These are phyloP conservation scores for Ophion obscuratus DNA, from an alignment of 2,888 invertebrate genomes.

Conservation along the genomic window DNA sequence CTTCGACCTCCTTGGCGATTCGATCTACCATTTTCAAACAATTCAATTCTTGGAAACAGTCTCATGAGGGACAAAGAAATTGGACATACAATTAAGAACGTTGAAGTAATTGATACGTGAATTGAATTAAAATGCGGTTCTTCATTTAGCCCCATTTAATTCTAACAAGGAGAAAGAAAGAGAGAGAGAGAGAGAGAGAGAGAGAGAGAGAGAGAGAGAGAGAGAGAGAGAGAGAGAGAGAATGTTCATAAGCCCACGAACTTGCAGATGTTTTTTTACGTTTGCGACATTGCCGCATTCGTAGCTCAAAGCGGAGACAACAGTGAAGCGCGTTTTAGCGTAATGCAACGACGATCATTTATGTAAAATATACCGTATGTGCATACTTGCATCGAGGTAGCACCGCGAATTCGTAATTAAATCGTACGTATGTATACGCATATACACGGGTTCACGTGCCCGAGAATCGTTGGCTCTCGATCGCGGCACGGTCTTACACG, in stretches of 20 bases:
- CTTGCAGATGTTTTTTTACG: neutral
- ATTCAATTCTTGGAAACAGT: neutral
- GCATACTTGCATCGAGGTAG: constrained; percentile 41
- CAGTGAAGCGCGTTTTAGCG: neutral
- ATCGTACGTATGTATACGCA: constrained; percentile 57
- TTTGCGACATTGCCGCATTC: constrained; percentile 1
- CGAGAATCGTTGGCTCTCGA: constrained; percentile 40
- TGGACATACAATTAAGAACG: no score
- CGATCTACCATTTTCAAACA: neutral
- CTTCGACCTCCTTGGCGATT: neutral
- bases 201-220: no score
- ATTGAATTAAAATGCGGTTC: no score
- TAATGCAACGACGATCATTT: constrained; percentile 50
- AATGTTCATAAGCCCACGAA: no score
- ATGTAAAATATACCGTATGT: constrained; percentile 62
- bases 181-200: no score
- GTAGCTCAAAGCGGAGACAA: neutral
- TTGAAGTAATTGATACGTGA: no score
- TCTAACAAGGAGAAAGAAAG: no score
- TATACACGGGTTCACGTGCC: constrained; percentile 19
- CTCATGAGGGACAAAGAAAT: no score
- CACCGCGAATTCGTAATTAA: constrained; percentile 59
- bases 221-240: no score
- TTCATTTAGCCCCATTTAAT: no score
- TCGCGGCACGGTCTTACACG: constrained; percentile 18